Evolutionary conservation across 2,113 vertebrate species (phyloP), one percentile per base, ranked within the genome.

Genomic region (Cynoglossus semilaevis): DNA sequence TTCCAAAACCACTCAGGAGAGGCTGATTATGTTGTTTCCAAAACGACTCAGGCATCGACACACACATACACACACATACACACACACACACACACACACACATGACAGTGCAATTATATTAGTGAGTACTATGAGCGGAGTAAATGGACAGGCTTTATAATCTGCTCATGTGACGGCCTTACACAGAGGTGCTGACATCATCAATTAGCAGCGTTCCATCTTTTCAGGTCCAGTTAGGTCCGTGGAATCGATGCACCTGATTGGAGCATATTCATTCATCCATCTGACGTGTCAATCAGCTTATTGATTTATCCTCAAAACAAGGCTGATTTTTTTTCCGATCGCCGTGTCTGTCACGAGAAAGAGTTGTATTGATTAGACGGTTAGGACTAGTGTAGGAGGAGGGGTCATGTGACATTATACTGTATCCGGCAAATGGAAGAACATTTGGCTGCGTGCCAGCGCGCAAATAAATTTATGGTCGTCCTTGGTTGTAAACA

Each of bases 261-360:
- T 83, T 79, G 53, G 69, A 84, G 67, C 72, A 62, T 65, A 75
- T 74, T 74, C 63, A 74, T 77, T 71, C 67, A 63, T 84, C 73
- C 69, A 77, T 81, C 59, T 62, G 55, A 69, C 61, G 49, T 52
- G 68, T 52, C 84, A 78, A 43, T 85, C 68, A 72, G 29, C 43
- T 4, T 51, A 83, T 82, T 67, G 79, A 79, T 66, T 55, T 29
- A 8, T 72, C 59, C 53, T 64, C 68, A 77, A 82, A 72, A 79
- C 71, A 51, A 69, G 55, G 44, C 65, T 70, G 50, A 72, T 80
- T 77, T 71, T 22, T n/a, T 29, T 29, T 29, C 61, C 22, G 35
- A 36, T 51, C 51, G 19, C 61, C 60, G 36, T 66, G 56, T 65
- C 71, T 58, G 52, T 80, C 64, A 73, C 58, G 58, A 74, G 41